Percentiles rank a stretch among this genome's conserved stretches.
Evolutionary conservation across 2,888 invertebrate species (phyloP).

Genomic region (Lasioglossum calceatum): DNA sequence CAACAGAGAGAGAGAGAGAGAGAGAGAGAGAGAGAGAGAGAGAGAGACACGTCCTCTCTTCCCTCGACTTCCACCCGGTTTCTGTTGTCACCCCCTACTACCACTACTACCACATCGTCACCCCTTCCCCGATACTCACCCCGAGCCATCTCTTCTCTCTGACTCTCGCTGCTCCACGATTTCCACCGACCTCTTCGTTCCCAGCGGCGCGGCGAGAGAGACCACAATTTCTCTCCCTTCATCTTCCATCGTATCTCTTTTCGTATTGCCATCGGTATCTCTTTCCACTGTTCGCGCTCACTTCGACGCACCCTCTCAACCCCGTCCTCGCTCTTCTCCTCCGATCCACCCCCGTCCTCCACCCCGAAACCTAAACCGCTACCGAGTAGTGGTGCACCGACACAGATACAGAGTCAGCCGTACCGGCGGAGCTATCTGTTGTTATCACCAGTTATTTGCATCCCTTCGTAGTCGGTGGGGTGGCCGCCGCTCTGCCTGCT

Average conservation of each 20-base stretch:
- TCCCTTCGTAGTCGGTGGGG: constrained; percentile 78
- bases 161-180: constrained; percentile 68
- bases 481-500: constrained; percentile 57
- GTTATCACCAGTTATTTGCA: constrained; percentile 84
- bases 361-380: constrained; percentile 66
- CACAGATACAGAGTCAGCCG: constrained; percentile 65
- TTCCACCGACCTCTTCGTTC: constrained; percentile 62
- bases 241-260: constrained; percentile 35
- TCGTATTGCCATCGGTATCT: constrained; percentile 25
- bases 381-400: constrained; percentile 65
- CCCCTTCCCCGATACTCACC: constrained; percentile 22
- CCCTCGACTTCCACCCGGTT: constrained; percentile 66
- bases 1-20: neutral
- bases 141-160: constrained; percentile 58
- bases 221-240: constrained; percentile 37
- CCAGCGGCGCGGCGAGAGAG: constrained; percentile 9
- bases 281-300: constrained; percentile 22
- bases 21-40: neutral
- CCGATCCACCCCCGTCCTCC: constrained; percentile 36
- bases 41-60: constrained; percentile 31
- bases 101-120: constrained; percentile 20
- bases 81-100: constrained; percentile 67
- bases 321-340: constrained; percentile 35
- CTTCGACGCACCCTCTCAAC: constrained; percentile 7
- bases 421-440: constrained; percentile 81